Evolutionary conservation across 2,113 vertebrate species (phyloP).

Genomic region (Neofelis nebulosa): DNA sequence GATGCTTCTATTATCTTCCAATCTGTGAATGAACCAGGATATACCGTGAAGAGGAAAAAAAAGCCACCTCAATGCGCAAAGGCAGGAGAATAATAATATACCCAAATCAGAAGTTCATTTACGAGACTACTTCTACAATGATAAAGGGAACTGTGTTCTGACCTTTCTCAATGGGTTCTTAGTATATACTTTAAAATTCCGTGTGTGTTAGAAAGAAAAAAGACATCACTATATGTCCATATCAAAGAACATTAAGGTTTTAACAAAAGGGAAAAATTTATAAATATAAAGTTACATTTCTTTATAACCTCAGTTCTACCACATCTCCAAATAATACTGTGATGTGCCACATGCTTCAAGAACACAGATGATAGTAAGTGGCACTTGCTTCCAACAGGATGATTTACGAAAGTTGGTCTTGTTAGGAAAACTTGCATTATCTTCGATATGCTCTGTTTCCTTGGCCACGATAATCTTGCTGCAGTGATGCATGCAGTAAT

Average conservation of each 20-base stretch:
- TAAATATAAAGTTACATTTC: constrained; percentile 1
- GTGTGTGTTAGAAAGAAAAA: background rate
- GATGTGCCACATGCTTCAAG: background rate
- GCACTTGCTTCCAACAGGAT: background rate
- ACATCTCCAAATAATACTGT: background rate
- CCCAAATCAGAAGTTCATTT: background rate
- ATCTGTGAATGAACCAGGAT: background rate
- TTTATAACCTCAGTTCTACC: background rate
- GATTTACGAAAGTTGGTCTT: background rate
- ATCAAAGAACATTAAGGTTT: background rate
- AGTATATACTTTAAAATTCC: background rate
- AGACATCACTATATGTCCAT: background rate
- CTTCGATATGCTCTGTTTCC: background rate
- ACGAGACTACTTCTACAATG: background rate
- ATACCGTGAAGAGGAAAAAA: background rate
- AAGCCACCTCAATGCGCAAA: background rate
- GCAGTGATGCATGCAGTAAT: background rate
- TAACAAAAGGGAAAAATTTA: background rate
- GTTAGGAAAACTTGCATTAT: background rate
- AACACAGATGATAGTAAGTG: background rate
- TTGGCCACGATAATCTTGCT: background rate
- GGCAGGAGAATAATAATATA: background rate
- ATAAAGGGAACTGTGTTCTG: background rate
- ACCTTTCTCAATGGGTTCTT: background rate
- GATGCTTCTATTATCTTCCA: background rate